Conservation (phyloP, 35 echinoderm and acorn worm species). For the Amphiura filiformis region DNA sequence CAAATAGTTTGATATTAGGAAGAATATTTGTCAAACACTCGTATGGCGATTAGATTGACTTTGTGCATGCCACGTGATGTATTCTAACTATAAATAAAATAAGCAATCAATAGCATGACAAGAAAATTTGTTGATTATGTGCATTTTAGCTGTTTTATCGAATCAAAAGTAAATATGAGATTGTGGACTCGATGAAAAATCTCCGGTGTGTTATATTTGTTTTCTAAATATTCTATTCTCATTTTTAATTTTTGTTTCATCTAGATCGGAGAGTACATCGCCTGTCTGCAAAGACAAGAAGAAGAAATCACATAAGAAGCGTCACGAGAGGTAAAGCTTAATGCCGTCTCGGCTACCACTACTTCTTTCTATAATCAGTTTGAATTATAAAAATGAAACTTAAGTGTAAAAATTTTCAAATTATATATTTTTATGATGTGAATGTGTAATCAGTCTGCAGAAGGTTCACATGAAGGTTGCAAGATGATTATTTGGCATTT, state of each 20-base stretch:
- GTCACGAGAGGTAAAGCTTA: conserved; percentile 72
- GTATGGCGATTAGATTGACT: not conserved
- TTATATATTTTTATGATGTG: too few species aligned
- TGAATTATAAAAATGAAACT: too few species aligned
- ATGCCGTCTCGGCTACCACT: not conserved
- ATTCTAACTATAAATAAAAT: too few species aligned
- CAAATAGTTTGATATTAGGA: not conserved
- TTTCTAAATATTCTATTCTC: not conserved
- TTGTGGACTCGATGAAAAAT: not conserved
- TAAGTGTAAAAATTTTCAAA: too few species aligned
- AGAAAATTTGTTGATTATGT: not conserved
- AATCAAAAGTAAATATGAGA: not conserved
- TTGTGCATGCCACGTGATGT: not conserved
- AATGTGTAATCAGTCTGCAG: too few species aligned
- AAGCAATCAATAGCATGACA: too few species aligned
- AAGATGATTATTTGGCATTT: too few species aligned
- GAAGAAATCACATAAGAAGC: conserved; percentile 95
- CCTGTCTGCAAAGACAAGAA: conserved; percentile 93
- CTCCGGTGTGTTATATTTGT: not conserved
- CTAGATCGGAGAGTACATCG: conserved; percentile 91
- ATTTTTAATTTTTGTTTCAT: conserved; percentile 21
- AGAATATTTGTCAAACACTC: not conserved
- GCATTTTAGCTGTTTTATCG: not conserved
- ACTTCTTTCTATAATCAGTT: too few species aligned
- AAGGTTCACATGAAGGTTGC: too few species aligned